Evolutionary conservation across 64 coral and sea anemone genomes (phyloP), one percentile per base, ranked within the genome.

Genomic region (Stichodactyla helianthus): DNA sequence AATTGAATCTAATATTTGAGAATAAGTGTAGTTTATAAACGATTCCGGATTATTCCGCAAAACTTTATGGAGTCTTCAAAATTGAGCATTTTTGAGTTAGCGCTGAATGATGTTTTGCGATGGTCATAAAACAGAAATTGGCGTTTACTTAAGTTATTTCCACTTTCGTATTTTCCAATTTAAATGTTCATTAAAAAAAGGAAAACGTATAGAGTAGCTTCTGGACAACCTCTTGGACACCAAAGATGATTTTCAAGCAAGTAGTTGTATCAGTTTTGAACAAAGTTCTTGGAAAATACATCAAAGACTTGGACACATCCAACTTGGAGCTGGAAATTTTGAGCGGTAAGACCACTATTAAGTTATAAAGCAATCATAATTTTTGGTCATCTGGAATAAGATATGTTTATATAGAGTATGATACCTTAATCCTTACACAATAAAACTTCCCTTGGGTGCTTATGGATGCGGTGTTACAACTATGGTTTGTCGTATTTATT

Each of bases 271-370:
- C 91, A 7, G 74, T 99, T 25, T 31, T 99, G 25, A 99, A 95
- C 77, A 87, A 77, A 81, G 82, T 93, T 25, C 93, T 99, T n/a
- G 97, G 97, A 27, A 94, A 93, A 90, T 95, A 99, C 57, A 91
- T 99, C 50, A 94, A 95, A 50, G 88, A 95, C 83, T 77, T 99
- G 16, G 97, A 99, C 71, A 82, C 68, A 12, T 89, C 87, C 19
- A 94, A 98, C 82, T 90, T 98, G 53, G 82, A 94, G 44, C 77
- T 98, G 23, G 91, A 62, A 17, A 92, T 98, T 84, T 87, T 92
- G 52, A 86, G 88, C 61, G 95, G 95, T 98, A 83, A 92, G 92
- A 27, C 25, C 12, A 35, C 20, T 13, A 74, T n/a, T n/a, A n/a
- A n/a, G n/a, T n/a, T n/a, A n/a, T n/a, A n/a, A n/a, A 14, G 68